A percentile compares a stretch with the other conserved stretches of the same genome.
Conservation (phyloP, 2,888 invertebrate genomes). For the Mythimna pallens region DNA sequence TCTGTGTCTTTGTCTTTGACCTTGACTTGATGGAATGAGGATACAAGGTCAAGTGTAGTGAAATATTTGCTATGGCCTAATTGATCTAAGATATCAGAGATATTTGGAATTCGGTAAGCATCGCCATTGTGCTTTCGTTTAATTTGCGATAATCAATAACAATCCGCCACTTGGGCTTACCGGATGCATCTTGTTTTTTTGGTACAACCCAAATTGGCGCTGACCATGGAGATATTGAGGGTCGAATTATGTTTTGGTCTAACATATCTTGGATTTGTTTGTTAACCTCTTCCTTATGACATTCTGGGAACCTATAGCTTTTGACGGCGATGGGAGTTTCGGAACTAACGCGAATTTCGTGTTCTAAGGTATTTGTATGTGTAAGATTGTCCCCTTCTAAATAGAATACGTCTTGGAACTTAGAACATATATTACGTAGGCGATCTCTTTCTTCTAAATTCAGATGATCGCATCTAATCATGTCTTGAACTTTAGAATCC, state of each 20-base stretch:
- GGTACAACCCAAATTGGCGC: too few relatives aligned
- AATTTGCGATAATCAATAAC: not conserved
- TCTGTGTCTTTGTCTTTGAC: conserved; percentile 1
- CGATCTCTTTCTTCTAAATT: conserved; percentile 1
- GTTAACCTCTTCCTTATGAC: not conserved
- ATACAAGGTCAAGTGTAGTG: not conserved
- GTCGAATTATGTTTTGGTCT: not conserved
- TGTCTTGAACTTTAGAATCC: not conserved
- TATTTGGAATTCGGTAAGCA: conserved; percentile 10
- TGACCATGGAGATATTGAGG: not conserved
- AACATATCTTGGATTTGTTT: not conserved
- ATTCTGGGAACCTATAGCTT: not conserved
- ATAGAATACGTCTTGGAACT: conserved; percentile 9
- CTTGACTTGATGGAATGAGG: not conserved
- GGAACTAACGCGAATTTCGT: conserved; percentile 5
- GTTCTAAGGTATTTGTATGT: conserved; percentile 4
- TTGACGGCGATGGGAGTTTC: conserved; percentile 5
- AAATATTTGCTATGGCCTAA: conserved; percentile 10
- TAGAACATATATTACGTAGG: conserved; percentile 4
- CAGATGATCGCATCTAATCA: conserved; percentile 9
- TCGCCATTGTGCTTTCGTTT: conserved; percentile 1
- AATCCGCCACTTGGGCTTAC: too few relatives aligned
- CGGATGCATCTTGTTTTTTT: too few relatives aligned
- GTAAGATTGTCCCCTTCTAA: conserved; percentile 5
- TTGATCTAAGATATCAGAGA: conserved; percentile 5